Evolutionary conservation across 2,888 invertebrate genomes (phyloP).

Genomic region (Atrina japonica): DNA sequence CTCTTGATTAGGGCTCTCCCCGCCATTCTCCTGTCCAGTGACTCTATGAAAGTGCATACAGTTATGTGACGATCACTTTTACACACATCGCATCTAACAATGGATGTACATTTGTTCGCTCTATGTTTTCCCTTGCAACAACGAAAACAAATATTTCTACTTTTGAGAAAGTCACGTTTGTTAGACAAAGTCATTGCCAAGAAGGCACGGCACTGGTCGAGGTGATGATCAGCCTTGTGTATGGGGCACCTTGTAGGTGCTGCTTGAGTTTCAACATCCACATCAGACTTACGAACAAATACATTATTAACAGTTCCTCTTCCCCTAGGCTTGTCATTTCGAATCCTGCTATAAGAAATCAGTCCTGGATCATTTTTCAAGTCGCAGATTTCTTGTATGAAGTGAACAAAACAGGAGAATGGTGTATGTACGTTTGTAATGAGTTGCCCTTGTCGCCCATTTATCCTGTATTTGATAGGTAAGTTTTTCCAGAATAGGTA

Average conservation of each 20-base stretch:
- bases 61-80: neutral
- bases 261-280: neutral
- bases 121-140: constrained; percentile 16
- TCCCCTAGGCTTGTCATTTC: neutral
- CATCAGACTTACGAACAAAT: neutral
- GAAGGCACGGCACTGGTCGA: constrained; percentile 7
- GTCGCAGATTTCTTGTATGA: constrained; percentile 26
- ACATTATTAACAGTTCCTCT: neutral
- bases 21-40: neutral
- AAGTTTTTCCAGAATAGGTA: neutral
- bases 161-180: constrained; percentile 4
- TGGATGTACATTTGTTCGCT: constrained; percentile 4
- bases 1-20: too few relatives aligned
- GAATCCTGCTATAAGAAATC: neutral
- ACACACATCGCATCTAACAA: constrained; percentile 9
- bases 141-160: constrained; percentile 5
- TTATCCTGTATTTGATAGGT: constrained; percentile 1
- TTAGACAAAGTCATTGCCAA: neutral
- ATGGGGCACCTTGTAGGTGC: constrained; percentile 2
- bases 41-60: constrained; percentile 3
- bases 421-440: constrained; percentile 33
- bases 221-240: constrained; percentile 8
- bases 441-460: constrained; percentile 14
- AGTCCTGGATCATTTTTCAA: constrained; percentile 29
- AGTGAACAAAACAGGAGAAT: constrained; percentile 17